Conservation (phyloP, 2,888 invertebrate species). For the Serrognathus titanus region DNA sequence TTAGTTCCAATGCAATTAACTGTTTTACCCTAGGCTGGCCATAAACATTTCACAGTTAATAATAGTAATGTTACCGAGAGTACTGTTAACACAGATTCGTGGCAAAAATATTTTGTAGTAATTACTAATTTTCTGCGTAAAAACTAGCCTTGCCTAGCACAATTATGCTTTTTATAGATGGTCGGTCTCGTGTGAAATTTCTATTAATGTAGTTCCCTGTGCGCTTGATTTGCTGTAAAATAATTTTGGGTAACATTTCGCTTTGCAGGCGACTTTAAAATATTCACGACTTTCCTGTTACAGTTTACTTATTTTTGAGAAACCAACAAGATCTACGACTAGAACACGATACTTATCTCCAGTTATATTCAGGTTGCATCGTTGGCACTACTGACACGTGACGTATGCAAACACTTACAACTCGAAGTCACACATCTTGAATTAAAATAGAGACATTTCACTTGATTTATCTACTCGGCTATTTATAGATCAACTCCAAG, state of each 20-base stretch:
- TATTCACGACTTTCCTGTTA: slow-evolving; percentile 10
- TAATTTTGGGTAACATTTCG: no score
- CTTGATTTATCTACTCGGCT: slow-evolving; percentile 7
- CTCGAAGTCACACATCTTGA: slow-evolving; percentile 20
- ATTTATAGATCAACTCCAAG: neutral
- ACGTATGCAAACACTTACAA: slow-evolving; percentile 26
- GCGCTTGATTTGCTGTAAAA: no score
- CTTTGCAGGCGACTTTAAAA: neutral
- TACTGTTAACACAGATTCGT: neutral
- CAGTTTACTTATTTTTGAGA: slow-evolving; percentile 21
- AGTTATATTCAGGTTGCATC: slow-evolving; percentile 26
- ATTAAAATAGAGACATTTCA: slow-evolving; percentile 16
- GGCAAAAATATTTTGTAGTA: neutral
- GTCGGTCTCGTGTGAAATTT: neutral
- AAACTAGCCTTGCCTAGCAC: neutral
- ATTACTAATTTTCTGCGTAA: neutral
- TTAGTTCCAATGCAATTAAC: slow-evolving; percentile 7
- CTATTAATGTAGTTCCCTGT: neutral
- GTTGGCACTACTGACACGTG: slow-evolving; percentile 26
- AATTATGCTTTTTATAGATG: neutral
- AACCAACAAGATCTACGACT: slow-evolving; percentile 21
- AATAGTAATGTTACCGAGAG: slow-evolving; percentile 3
- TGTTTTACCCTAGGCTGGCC: slow-evolving; percentile 11
- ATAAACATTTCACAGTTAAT: slow-evolving; percentile 8
- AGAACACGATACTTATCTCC: slow-evolving; percentile 23